Evolutionary conservation across 2,797 vertebrate genomes (phyloP).

Genomic region (Schizopygopsis malacanthus): DNA sequence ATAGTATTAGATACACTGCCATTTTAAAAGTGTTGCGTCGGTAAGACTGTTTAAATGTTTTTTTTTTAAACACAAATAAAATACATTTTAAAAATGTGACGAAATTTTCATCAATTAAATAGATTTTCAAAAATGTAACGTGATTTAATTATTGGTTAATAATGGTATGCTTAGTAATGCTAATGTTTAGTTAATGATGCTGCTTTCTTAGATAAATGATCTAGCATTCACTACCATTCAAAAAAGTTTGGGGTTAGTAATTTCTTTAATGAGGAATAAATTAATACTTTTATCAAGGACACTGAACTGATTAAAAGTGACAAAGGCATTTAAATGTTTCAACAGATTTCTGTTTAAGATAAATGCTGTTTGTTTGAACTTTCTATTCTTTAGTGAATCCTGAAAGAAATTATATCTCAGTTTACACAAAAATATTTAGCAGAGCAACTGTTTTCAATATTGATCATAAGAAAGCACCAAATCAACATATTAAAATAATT

Average conservation of each 20-base stretch:
- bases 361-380: background rate
- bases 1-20: background rate
- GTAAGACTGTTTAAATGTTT: background rate
- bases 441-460: background rate
- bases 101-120: background rate
- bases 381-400: background rate
- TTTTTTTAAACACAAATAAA: background rate
- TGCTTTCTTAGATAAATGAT: background rate
- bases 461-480: background rate
- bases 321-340: background rate
- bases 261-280: background rate
- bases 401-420: background rate
- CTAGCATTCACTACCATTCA: background rate
- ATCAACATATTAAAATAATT: background rate
- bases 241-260: background rate
- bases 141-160: background rate
- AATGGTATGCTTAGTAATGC: background rate
- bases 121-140: background rate
- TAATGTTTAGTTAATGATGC: background rate
- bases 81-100: background rate
- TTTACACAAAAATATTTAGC: background rate
- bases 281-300: background rate
- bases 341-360: background rate
- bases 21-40: background rate
- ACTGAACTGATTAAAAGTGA: background rate